phyloP scores from a whole-genome alignment of 2,888 invertebrate species.

The Caradrina clavipalpis region DNA sequence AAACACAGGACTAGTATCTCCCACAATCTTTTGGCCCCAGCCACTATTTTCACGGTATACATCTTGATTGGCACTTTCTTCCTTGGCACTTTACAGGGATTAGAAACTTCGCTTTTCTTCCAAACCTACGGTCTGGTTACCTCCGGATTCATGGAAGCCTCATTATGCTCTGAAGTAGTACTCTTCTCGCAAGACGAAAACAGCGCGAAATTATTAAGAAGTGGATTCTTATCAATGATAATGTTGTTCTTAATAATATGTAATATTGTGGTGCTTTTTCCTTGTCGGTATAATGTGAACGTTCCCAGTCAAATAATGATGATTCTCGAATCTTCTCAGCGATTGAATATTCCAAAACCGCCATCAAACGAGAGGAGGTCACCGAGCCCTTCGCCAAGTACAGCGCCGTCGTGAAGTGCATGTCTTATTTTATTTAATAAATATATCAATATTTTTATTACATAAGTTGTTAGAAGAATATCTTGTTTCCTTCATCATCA shows the following conservation, averaged over 20 bases:
- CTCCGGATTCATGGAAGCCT: constrained; percentile 68
- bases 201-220: constrained; percentile 60
- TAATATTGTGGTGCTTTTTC: too few relatives aligned
- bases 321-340: background rate
- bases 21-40: constrained; percentile 76
- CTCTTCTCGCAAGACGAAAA: fast-evolving
- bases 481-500: too few relatives aligned
- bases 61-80: constrained; percentile 73
- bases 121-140: constrained; percentile 74
- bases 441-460: too few relatives aligned
- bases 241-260: constrained; percentile 13
- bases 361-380: too few relatives aligned
- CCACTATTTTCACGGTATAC: constrained; percentile 75
- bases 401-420: too few relatives aligned
- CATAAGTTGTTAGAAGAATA: too few relatives aligned
- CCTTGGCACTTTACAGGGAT: constrained; percentile 60
- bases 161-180: background rate
- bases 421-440: too few relatives aligned
- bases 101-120: constrained; percentile 72
- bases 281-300: too few relatives aligned
- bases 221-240: constrained; percentile 80
- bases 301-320: fast-evolving
- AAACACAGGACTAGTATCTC: constrained; percentile 59
- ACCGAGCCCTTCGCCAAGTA: too few relatives aligned
- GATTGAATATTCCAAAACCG: too few relatives aligned